Base-by-base conservation (phyloP, 2,888 invertebrate genomes). In the Mechanitis mazaeus region DNA sequence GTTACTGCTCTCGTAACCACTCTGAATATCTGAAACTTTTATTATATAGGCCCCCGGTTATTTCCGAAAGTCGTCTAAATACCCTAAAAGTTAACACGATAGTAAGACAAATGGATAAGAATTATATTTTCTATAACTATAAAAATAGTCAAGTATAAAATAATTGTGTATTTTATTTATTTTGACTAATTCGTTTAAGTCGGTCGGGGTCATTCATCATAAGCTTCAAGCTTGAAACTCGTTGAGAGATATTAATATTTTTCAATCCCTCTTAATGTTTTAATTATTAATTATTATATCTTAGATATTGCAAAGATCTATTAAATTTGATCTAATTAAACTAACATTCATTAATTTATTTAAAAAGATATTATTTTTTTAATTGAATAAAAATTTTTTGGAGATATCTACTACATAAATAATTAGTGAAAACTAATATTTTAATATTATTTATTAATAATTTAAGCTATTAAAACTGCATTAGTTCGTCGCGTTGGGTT, bases 11-110 rank as follows among this genome's bases (percentile, higher is more conserved):
- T 50, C 50, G 31, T 50, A 31, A 31, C 50, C 50, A 31, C 57
- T 47, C 59, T 58, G 65, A 60, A 67, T 64, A 64, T 61, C 62
- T 67, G 59, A 66, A 66, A 67, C 64, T 67, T 69, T 68, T 69
- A 64, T 56, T 64, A 54, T 62, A 60, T 58, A 66, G 66, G 66
- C 61, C 55, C 45, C 54, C 33, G 53, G 45, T 33, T 45, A 54
- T 28, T 42, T 20, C 9, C n/a, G n/a, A 11, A 50, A 50, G 31
- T 50, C 50, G 31, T 31, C 31, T 11, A 28, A 31, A 50, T 31
- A 9, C 31, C 50, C 50, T 50, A 50, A 50, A 50, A 7, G 50
- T 50, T 50, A 31, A 50, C 50, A 50, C 28, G 50, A 4, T 31
- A 31, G 50, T 9, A 50, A 50, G 28, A 9, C 1, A 5, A 9